Evolutionary conservation across 2,113 vertebrate genomes (phyloP).

Genomic region (Sceloporus tristichus): DNA sequence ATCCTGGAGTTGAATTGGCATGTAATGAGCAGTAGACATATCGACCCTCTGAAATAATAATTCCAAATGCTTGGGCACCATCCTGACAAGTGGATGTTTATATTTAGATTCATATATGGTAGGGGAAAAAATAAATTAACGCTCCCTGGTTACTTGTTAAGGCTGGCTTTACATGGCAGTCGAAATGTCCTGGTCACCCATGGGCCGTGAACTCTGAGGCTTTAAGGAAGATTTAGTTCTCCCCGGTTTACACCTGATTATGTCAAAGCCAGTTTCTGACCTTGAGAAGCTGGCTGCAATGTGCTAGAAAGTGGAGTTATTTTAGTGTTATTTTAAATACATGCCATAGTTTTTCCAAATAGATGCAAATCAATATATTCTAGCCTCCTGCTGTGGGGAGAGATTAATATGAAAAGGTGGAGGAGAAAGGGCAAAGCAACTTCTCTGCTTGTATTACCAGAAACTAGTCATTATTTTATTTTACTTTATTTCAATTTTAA

Average conservation of each 20-base stretch:
- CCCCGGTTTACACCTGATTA: constrained; percentile 35
- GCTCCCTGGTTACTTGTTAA: constrained; percentile 39
- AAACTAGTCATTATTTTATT: constrained; percentile 46
- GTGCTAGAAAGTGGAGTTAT: constrained; percentile 35
- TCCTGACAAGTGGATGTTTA: constrained; percentile 51
- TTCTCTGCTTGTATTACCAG: constrained; percentile 44
- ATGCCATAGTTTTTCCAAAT: constrained; percentile 62
- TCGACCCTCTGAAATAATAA: constrained; percentile 26
- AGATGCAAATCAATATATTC: constrained; percentile 52
- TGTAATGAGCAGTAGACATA: not conserved
- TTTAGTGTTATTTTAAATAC: constrained; percentile 47
- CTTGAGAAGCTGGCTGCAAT: constrained; percentile 50
- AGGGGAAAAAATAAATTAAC: constrained; percentile 44
- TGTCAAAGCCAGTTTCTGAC: constrained; percentile 35
- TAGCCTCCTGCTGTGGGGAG: constrained; percentile 56
- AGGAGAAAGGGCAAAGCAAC: constrained; percentile 64
- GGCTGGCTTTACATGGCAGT: constrained; percentile 41
- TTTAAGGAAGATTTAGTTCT: constrained; percentile 44
- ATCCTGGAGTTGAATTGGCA: not conserved
- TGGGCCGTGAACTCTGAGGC: constrained; percentile 48
- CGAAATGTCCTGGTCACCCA: constrained; percentile 44
- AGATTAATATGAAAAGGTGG: constrained; percentile 67
- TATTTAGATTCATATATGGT: constrained; percentile 47
- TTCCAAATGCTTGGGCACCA: constrained; percentile 18
- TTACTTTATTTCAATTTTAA: constrained; percentile 10